A percentile compares a stretch with the other conserved stretches of the same genome.
Evolutionary conservation across 1,140 invertebrate genomes (phyloP).

Genomic region (Panonychus citri): DNA sequence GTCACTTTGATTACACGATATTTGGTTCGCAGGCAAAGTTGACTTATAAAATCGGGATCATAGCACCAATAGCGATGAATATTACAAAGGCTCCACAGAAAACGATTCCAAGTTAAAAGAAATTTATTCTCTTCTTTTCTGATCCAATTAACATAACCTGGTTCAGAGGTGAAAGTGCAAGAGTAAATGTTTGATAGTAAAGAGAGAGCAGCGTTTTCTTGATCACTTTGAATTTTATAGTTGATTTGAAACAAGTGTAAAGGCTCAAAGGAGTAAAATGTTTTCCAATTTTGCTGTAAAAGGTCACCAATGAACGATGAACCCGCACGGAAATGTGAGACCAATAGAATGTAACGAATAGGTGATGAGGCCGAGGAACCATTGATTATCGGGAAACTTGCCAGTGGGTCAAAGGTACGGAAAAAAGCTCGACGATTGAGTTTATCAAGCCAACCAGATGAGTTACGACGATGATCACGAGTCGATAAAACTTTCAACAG

Average conservation of each 20-base stretch:
- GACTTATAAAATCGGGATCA: background rate
- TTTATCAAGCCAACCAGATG: too few relatives aligned
- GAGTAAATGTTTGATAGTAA: background rate
- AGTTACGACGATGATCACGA: too few relatives aligned
- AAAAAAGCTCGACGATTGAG: too few relatives aligned
- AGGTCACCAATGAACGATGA: constrained; percentile 66
- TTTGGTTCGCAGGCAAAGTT: background rate
- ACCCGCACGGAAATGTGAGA: constrained; percentile 63
- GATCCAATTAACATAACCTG: constrained; percentile 12
- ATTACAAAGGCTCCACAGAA: constrained; percentile 13
- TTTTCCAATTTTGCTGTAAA: constrained; percentile 51
- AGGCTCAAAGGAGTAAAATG: constrained; percentile 70
- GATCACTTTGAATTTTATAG: too few relatives aligned
- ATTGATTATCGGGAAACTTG: too few relatives aligned
- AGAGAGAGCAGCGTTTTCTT: constrained; percentile 3
- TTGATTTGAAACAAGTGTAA: constrained; percentile 22
- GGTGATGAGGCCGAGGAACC: too few relatives aligned
- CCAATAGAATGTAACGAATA: constrained; percentile 19
- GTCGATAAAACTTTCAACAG: too few relatives aligned
- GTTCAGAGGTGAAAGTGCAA: constrained; percentile 3
- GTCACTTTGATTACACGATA: background rate
- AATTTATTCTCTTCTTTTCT: constrained; percentile 10
- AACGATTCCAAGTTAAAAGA: constrained; percentile 12
- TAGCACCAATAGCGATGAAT: constrained; percentile 10
- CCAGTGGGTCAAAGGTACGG: too few relatives aligned